Evolutionary conservation across 2,797 vertebrate genomes (phyloP).

Genomic region (Enteromius radiatus): DNA sequence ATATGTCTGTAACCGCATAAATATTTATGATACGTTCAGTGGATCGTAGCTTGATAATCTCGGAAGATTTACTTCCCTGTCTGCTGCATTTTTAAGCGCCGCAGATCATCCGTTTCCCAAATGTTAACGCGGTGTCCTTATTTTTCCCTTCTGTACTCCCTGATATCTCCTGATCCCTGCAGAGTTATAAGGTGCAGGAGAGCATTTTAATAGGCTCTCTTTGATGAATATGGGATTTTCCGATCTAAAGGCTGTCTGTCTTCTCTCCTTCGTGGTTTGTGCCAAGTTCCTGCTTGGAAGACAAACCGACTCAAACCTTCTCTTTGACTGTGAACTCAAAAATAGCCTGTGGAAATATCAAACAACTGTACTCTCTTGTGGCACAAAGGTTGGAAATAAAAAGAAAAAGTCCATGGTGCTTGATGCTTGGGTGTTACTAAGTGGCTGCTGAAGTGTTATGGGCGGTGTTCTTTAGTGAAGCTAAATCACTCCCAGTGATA

Average conservation of each 20-base stretch:
- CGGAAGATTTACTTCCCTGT: conserved; percentile 37
- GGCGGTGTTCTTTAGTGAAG: neutral
- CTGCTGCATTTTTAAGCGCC: conserved; percentile 39
- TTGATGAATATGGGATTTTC: conserved; percentile 48
- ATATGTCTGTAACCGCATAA: conserved; percentile 48
- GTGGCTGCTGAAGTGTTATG: neutral
- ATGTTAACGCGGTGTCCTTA: conserved; percentile 39
- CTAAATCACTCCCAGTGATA: neutral
- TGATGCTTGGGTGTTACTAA: neutral
- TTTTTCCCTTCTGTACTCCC: conserved; percentile 34
- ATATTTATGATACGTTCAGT: conserved; percentile 49
- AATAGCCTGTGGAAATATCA: conserved; percentile 29
- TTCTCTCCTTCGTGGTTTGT: neutral
- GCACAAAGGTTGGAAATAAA: neutral
- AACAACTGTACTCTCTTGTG: conserved; percentile 23
- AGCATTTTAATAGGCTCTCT: conserved; percentile 38
- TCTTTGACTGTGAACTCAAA: conserved; percentile 24
- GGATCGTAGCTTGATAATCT: conserved; percentile 43
- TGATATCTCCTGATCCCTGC: conserved; percentile 29
- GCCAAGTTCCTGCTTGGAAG: conserved; percentile 31
- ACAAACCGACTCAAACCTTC: conserved; percentile 26
- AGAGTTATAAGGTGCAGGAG: conserved; percentile 26
- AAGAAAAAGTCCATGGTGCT: neutral
- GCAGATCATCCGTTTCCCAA: conserved; percentile 44
- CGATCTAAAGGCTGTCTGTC: conserved; percentile 34